Base-by-base conservation (phyloP, 1,140 invertebrate genomes). In the Lysiphlebus fabarum region DNA sequence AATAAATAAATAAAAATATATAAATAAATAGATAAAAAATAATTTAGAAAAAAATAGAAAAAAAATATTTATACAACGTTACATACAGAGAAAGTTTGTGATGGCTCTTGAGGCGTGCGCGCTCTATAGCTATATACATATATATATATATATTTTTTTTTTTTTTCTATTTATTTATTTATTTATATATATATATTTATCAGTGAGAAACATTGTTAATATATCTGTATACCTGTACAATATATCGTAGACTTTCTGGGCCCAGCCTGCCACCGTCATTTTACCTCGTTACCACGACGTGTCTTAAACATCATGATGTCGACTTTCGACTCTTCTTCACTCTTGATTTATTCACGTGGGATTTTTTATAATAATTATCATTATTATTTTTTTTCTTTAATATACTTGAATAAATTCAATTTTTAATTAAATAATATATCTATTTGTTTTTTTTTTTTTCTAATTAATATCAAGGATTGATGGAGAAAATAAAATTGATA, bases 81-180 rank as follows among this genome's bases (percentile, higher is more conserved):
- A 51, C 36, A 59, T 63, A 70, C 66, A 68, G 73, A 75, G 72
- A 74, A 74, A 75, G 73, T 75, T 59, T 36, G 49, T 60, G 61
- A 70, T 64, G 56, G 56, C 62, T 57, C 58, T 26, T 33, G 37
- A n/a, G 47, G 38, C 38, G 45, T 26, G 14, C 17, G 34, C 41
- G 14, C 17, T 17, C 41, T 43, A 33, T 34, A 26, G 49, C 45
- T 45, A 40, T 38, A 12, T 58, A 47, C 45, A 7, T 8, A 14
- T 14, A 54, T 26, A 26, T 26, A 26, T 26, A 26, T 26, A 1
- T 17, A 17, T 17, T 1, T 17, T 1, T 1, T 26, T 63, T 67
- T 70, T 34, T 42, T 47, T n/a, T n/a, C n/a, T n/a, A n/a, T n/a
- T n/a, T n/a, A n/a, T n/a, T n/a, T n/a, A n/a, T n/a, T n/a, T n/a